Percentiles rank a stretch among this genome's conserved stretches.
These are phyloP conservation scores for Paramacrobiotus metropolitanus DNA, from an alignment of 1,140 invertebrate genomes.

Conservation along the genomic window DNA sequence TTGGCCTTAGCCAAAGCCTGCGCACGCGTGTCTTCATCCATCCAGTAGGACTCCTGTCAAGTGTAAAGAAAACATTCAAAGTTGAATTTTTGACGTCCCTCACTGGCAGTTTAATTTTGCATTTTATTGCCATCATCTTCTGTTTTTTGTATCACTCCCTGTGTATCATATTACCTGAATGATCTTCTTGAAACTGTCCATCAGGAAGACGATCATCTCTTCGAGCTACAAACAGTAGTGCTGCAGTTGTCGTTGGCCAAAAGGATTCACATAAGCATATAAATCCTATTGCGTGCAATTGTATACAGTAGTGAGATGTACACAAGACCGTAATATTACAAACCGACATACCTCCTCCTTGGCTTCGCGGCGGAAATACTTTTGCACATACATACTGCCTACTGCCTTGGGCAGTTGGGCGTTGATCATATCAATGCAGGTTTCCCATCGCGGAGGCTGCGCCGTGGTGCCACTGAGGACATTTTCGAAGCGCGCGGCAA, in stretches of 20 bases:
- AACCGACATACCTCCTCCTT: constrained; percentile 37
- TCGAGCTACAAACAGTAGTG: constrained; percentile 40
- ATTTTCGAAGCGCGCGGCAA: not conserved
- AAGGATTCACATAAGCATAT: no score
- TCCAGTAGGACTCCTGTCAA: constrained; percentile 37
- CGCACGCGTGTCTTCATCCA: constrained; percentile 49
- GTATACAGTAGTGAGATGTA: no score
- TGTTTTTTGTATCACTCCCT: no score
- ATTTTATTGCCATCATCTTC: no score
- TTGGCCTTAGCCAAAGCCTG: constrained; percentile 51
- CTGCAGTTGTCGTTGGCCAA: no score
- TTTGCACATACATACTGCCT: constrained; percentile 57
- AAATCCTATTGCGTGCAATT: no score
- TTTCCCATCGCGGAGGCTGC: constrained; percentile 50
- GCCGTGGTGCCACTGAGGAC: constrained; percentile 14
- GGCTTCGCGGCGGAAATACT: constrained; percentile 57
- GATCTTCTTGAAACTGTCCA: constrained; percentile 49
- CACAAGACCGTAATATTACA: constrained; percentile 9
- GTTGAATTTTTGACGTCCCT: not conserved
- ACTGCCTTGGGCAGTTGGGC: constrained; percentile 57
- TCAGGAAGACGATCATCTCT: constrained; percentile 57
- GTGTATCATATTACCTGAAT: constrained; percentile 34
- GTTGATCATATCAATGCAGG: constrained; percentile 53
- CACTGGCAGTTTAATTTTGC: not conserved
- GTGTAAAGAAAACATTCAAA: not conserved